Evolutionary conservation across 1,140 invertebrate genomes (phyloP).

Genomic region (Lanistes nyassanus): DNA sequence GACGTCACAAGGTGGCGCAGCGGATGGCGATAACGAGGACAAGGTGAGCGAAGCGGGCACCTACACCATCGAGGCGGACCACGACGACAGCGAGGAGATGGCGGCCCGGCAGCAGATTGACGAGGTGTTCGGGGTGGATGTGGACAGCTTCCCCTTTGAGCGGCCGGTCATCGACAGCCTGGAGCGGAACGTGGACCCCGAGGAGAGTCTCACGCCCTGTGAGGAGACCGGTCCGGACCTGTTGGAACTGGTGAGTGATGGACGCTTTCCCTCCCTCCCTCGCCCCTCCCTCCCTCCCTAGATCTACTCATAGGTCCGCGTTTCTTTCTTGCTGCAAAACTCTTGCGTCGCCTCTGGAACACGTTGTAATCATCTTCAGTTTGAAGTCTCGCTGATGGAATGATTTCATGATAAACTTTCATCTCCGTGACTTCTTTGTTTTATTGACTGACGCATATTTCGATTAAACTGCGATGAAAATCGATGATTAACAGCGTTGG

Average conservation of each 20-base stretch:
- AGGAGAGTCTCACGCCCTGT: slow-evolving; percentile 52
- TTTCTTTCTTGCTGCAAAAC: background rate
- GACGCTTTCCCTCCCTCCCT: background rate
- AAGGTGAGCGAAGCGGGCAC: slow-evolving; percentile 85
- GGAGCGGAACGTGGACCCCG: slow-evolving; percentile 7
- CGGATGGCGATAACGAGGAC: slow-evolving; percentile 65
- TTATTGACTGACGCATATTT: too few species aligned
- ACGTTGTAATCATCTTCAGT: background rate
- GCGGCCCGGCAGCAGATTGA: slow-evolving; percentile 89
- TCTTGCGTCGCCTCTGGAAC: background rate
- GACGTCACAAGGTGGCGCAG: background rate
- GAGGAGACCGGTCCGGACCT: slow-evolving; percentile 18
- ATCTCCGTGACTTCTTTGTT: too few species aligned
- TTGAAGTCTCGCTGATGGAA: too few species aligned
- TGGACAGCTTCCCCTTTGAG: slow-evolving; percentile 21
- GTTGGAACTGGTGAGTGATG: too few species aligned
- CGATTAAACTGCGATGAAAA: too few species aligned
- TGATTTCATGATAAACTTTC: too few species aligned
- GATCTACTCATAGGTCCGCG: background rate
- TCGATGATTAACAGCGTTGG: too few species aligned
- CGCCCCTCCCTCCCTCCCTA: background rate
- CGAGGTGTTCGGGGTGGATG: slow-evolving; percentile 75
- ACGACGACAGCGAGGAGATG: slow-evolving; percentile 85
- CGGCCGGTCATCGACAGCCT: slow-evolving; percentile 31
- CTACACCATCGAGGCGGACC: slow-evolving; percentile 78